These are phyloP conservation scores for Dunckerocampus dactyliophorus DNA, from an alignment of 2,113 vertebrate species.

Conservation along the genomic window DNA sequence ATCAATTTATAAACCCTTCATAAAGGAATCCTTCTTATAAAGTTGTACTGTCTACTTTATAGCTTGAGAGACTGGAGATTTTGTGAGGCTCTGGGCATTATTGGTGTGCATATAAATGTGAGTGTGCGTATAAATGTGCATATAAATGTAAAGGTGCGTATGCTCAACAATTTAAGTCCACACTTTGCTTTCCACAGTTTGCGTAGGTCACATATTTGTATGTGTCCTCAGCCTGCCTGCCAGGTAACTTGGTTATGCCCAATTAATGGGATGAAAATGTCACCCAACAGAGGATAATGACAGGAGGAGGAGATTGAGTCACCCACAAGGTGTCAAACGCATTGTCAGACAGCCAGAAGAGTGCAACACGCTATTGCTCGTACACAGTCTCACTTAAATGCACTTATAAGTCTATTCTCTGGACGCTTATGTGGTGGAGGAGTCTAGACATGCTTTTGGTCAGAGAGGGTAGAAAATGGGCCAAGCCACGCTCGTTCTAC, in stretches of 20 bases:
- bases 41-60: not conserved
- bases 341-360: slow-evolving; percentile 25
- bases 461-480: slow-evolving; percentile 39
- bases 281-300: slow-evolving; percentile 43
- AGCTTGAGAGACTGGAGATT: slow-evolving; percentile 18
- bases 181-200: slow-evolving; percentile 51
- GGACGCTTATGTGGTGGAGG: slow-evolving; percentile 24
- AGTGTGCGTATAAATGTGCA: slow-evolving; percentile 3
- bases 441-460: slow-evolving; percentile 49
- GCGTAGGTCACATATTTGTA: slow-evolving; percentile 55
- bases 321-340: slow-evolving; percentile 51
- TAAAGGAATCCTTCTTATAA: not conserved
- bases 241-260: slow-evolving; percentile 37
- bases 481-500: slow-evolving; percentile 35
- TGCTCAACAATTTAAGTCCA: slow-evolving; percentile 5
- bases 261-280: slow-evolving; percentile 61
- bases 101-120: not conserved
- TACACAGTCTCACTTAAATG: slow-evolving; percentile 25
- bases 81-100: slow-evolving; percentile 16
- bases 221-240: slow-evolving; percentile 47
- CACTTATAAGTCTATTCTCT: slow-evolving; percentile 30
- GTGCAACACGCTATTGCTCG: slow-evolving; percentile 22
- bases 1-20: not conserved
- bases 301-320: not conserved
- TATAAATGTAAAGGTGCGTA: not conserved